Base-by-base conservation (phyloP, 1,140 invertebrate genomes). In the Psix sp. region DNA sequence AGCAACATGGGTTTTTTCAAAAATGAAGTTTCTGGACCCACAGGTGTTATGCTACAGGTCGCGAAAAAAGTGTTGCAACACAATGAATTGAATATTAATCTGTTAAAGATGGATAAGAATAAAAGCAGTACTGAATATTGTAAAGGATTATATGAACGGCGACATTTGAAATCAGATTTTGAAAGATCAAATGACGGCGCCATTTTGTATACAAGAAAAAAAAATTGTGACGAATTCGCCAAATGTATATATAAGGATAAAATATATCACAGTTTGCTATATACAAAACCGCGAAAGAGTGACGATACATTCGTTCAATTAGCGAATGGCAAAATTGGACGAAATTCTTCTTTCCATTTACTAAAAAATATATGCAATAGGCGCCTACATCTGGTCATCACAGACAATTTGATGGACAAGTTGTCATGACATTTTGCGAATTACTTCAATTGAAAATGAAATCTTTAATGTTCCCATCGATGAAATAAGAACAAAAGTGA, bases 81-180 rank as follows among this genome's bases (percentile, higher is more conserved):
- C 14, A 54, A 48, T 26, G 4, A 65, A 29, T 33, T 65, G 6
- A 40, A 40, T n/a, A 4, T 40, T 10, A 40, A 18, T 21, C 15
- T 38, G 18, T 16, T 18, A 11, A 40, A 45, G 29, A 45, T 45
- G 42, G 20, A 26, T 29, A 16, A 29, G 7, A 5, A 5, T 16
- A 45, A 29, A 45, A 29, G 21, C 16, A 29, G 20, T 24, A 45
- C 42, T 15, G 18, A 15, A 3, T 45, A 26, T 45, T 45, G 42
- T 16, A 45, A 45, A 45, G 29, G 20, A 26, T 45, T 29, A 21
- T 26, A 18, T 6, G 24, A 29, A 29, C 11, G 14, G 3, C 20
- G 7, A 40, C 42, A 29, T 14, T 45, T 29, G 13, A 45, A 45
- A 15, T 20, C 42, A 20, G 42, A 45, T 14, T 24, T 26, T 11